Conservation (phyloP, 2,113 vertebrate species). For the Azemiops feae region DNA sequence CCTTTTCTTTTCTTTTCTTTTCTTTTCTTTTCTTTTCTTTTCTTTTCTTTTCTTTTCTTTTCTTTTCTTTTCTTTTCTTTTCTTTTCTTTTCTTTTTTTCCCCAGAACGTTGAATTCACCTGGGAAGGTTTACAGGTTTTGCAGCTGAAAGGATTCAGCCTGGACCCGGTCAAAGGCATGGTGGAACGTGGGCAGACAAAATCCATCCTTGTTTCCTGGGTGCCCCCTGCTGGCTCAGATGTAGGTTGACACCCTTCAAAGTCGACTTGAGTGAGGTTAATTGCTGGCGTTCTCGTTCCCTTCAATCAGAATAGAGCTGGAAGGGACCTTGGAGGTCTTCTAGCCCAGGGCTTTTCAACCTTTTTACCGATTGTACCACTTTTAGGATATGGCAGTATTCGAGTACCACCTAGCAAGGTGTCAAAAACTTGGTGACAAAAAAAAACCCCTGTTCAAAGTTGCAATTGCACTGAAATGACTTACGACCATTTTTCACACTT, state of each 20-base stretch:
- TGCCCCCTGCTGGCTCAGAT: slow-evolving; percentile 72
- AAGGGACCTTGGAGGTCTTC: too few relatives aligned
- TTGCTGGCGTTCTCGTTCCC: neutral
- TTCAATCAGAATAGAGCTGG: neutral
- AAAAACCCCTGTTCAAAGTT: too few relatives aligned
- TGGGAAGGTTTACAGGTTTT: slow-evolving; percentile 65
- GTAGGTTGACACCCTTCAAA: slow-evolving; percentile 63
- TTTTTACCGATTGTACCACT: too few relatives aligned
- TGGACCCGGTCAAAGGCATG: slow-evolving; percentile 68
- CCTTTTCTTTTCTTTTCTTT: too few relatives aligned
- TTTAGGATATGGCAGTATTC: too few relatives aligned
- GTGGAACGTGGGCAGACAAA: slow-evolving; percentile 74
- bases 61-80: rapidly evolving
- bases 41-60: rapidly evolving
- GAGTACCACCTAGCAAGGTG: too few relatives aligned
- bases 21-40: rapidly evolving
- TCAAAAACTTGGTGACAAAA: too few relatives aligned
- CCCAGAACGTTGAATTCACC: slow-evolving; percentile 76
- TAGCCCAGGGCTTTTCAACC: too few relatives aligned
- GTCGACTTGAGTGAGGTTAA: neutral
- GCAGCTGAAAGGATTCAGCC: slow-evolving; percentile 79
- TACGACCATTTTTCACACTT: too few relatives aligned
- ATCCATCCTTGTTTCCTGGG: slow-evolving; percentile 80
- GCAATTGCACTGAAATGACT: too few relatives aligned
- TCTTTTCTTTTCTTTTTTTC: too few relatives aligned